phyloP scores from a whole-genome alignment of 2,113 vertebrate genomes.

The Craseonycteris thonglongyai region DNA sequence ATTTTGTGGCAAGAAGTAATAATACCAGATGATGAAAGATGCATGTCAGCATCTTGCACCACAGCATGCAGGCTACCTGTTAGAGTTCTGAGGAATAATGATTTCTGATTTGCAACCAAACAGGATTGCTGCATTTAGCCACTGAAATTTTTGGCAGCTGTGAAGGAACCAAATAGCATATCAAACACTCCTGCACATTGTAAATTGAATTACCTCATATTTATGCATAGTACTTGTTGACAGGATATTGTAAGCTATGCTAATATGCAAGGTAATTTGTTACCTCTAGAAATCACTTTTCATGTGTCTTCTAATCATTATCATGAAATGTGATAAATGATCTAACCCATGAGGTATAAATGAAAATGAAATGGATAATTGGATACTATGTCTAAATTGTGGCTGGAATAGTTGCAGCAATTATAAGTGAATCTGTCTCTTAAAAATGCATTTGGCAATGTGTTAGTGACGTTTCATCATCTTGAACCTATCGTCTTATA shows the following conservation, averaged over 20 bases:
- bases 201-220: constrained; percentile 84
- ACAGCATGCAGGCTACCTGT: constrained; percentile 67
- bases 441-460: constrained; percentile 71
- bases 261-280: constrained; percentile 83
- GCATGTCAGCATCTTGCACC: constrained; percentile 69
- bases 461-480: constrained; percentile 76
- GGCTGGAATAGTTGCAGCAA: constrained; percentile 70
- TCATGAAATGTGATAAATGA: constrained; percentile 85
- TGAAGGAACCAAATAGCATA: constrained; percentile 73
- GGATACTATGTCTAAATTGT: constrained; percentile 82
- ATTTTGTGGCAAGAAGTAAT: constrained; percentile 78
- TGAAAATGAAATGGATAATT: constrained; percentile 87
- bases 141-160: constrained; percentile 71
- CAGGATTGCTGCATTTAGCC: constrained; percentile 72
- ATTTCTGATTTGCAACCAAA: constrained; percentile 75
- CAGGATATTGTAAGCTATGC: constrained; percentile 80
- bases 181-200: constrained; percentile 75
- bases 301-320: constrained; percentile 81
- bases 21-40: constrained; percentile 81
- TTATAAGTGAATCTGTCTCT: constrained; percentile 77
- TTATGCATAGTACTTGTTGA: constrained; percentile 81
- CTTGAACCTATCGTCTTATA: constrained; percentile 38
- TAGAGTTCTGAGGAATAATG: constrained; percentile 64
- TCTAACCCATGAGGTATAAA: constrained; percentile 79
- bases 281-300: constrained; percentile 82